A percentile compares a stretch with the other conserved stretches of the same genome.
Conservation (phyloP, 2,113 vertebrate genomes). For the Microcebus ravelobensis region DNA sequence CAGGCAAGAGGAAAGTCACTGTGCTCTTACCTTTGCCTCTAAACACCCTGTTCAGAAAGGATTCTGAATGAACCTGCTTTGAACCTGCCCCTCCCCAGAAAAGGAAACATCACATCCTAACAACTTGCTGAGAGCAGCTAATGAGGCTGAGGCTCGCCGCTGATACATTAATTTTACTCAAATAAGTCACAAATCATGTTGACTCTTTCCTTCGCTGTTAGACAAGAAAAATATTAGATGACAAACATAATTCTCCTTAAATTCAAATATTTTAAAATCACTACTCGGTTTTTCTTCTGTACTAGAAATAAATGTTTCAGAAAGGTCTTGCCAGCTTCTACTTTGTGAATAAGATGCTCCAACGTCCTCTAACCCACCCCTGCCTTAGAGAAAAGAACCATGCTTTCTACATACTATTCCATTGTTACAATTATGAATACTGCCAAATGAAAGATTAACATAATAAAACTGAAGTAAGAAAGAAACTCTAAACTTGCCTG, state of each 20-base stretch:
- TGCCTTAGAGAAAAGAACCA: neutral
- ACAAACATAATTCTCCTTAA: neutral
- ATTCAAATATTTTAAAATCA: neutral
- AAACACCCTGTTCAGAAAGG: rapidly evolving
- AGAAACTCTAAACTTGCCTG: neutral
- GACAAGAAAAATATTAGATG: neutral
- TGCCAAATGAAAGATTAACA: neutral
- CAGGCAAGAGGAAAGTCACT: neutral
- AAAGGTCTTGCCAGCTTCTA: neutral
- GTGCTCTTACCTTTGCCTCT: neutral
- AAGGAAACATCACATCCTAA: neutral
- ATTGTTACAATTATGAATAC: neutral
- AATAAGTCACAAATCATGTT: neutral
- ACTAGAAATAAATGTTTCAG: neutral
- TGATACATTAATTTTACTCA: neutral
- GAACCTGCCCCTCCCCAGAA: rapidly evolving
- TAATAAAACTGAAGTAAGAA: neutral
- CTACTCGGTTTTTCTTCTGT: neutral
- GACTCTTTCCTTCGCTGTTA: neutral
- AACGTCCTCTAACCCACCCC: neutral
- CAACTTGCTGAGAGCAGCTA: neutral
- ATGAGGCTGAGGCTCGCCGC: rapidly evolving
- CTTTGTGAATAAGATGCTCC: neutral
- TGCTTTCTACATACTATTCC: neutral
- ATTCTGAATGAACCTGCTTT: neutral